These are phyloP conservation scores for Gymnocephalus cernua DNA, from an alignment of 2,113 vertebrate species.

Conservation along the genomic window DNA sequence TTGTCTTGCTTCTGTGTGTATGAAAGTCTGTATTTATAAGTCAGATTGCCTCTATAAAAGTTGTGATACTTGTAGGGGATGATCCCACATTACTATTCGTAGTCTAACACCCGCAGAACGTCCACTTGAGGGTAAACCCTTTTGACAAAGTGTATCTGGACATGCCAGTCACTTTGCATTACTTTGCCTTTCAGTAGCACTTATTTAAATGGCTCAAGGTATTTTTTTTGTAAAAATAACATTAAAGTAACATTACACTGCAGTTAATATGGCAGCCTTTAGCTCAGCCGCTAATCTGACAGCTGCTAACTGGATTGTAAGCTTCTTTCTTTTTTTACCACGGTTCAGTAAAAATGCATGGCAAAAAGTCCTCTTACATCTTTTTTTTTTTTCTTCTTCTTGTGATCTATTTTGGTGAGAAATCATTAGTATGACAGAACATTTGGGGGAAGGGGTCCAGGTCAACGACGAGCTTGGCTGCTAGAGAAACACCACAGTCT, in stretches of 20 bases:
- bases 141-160: slow-evolving; percentile 22
- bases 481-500: not conserved
- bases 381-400: not conserved
- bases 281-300: slow-evolving; percentile 47
- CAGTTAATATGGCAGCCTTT: slow-evolving; percentile 41
- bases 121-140: slow-evolving; percentile 3
- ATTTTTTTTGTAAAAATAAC: slow-evolving; percentile 41
- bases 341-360: not conserved
- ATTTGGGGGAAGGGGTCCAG: not conserved
- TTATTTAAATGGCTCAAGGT: slow-evolving; percentile 29
- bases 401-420: not conserved
- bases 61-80: not conserved
- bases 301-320: slow-evolving; percentile 20
- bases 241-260: slow-evolving; percentile 14
- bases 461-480: not conserved
- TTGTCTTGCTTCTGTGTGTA: not conserved
- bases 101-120: not conserved
- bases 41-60: not conserved
- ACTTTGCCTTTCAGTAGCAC: slow-evolving; percentile 7
- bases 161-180: slow-evolving; percentile 39
- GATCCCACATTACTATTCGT: not conserved
- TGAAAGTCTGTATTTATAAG: not conserved
- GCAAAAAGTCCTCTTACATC: not conserved
- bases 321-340: not conserved
- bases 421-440: not conserved